A percentile compares a stretch with the other conserved stretches of the same genome.
These are phyloP conservation scores for Orchesella cincta DNA, from an alignment of 1,140 invertebrate genomes.

Conservation along the genomic window DNA sequence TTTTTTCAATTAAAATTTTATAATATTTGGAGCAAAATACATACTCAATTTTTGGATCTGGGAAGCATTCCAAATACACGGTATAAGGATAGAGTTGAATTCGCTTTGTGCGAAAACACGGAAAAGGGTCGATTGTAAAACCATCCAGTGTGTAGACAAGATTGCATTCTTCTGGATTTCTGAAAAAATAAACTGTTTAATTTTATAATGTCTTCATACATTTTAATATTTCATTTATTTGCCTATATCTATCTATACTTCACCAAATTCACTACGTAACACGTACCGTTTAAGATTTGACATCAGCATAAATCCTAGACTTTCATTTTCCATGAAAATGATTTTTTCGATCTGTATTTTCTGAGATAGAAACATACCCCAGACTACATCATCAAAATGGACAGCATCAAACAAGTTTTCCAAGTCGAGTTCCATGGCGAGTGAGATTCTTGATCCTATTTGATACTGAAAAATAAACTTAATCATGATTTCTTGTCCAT, in stretches of 20 bases:
- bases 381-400: not conserved
- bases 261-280: not conserved
- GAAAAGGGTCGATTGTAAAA: not conserved
- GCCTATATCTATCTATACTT: not conserved
- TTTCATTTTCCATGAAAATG: conserved; percentile 6
- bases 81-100: not conserved
- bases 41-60: not conserved
- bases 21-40: not conserved
- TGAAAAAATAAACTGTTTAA: not conserved
- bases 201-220: not conserved
- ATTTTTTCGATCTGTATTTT: not conserved
- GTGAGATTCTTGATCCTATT: conserved; percentile 4
- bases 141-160: conserved; percentile 7
- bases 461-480: not conserved
- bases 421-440: not conserved
- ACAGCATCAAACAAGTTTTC: conserved; percentile 1
- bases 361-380: not conserved
- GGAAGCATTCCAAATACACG: not conserved
- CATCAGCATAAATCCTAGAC: not conserved
- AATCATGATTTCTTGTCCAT: too few species aligned
- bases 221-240: not conserved
- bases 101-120: not conserved
- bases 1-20: not conserved
- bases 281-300: not conserved
- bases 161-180: not conserved